These are phyloP conservation scores for Eristalis pertinax DNA, from an alignment of 2,888 invertebrate genomes.

Conservation along the genomic window DNA sequence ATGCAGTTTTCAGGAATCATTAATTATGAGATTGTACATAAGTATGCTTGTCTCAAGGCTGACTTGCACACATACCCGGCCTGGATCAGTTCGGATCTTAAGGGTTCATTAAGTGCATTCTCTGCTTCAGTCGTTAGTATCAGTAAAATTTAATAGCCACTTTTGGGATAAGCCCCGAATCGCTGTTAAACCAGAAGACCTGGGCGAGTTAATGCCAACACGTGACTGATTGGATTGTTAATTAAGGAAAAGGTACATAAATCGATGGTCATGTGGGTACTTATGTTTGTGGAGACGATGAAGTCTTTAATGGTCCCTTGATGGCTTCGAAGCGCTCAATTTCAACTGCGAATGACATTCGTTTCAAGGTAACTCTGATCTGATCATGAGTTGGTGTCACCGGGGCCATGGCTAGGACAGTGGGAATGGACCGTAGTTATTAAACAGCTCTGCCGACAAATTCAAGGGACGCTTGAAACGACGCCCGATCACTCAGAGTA, in stretches of 20 bases:
- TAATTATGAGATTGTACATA: slow-evolving; percentile 31
- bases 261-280: no score
- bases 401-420: no score
- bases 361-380: no score
- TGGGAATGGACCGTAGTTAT: no score
- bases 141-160: not conserved
- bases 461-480: no score
- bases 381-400: no score
- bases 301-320: no score
- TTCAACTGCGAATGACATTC: no score
- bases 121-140: slow-evolving; percentile 3
- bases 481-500: no score
- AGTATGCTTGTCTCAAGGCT: slow-evolving; percentile 49
- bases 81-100: slow-evolving; percentile 19
- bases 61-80: not conserved
- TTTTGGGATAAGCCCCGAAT: not conserved
- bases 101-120: slow-evolving; percentile 31
- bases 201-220: not conserved
- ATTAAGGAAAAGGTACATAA: not conserved
- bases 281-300: no score
- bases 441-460: no score
- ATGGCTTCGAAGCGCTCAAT: no score
- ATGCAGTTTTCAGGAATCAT: slow-evolving; percentile 27
- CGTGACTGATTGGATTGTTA: not conserved
- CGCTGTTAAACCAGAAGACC: not conserved